Evolutionary conservation across 2,888 invertebrate genomes (phyloP).

Genomic region (Brachycybe producta): DNA sequence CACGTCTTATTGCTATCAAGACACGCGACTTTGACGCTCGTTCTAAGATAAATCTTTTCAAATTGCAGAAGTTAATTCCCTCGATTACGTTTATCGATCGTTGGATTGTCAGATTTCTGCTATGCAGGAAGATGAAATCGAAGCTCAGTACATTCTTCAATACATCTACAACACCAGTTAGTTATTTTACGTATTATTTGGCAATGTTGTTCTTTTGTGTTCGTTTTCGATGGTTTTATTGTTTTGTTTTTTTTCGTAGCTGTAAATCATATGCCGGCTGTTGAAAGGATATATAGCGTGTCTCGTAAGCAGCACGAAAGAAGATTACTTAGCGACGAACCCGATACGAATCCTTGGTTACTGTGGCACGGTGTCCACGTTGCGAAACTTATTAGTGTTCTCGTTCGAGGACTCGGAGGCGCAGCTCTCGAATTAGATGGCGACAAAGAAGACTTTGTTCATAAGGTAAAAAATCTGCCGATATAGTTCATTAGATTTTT

Average conservation of each 20-base stretch:
- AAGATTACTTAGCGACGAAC: conserved; percentile 12
- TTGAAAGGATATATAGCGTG: conserved; percentile 25
- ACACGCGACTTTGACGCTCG: not conserved
- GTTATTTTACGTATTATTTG: conserved; percentile 15
- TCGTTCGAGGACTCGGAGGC: conserved; percentile 37
- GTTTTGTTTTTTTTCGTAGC: conserved; percentile 5
- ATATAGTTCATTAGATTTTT: not conserved
- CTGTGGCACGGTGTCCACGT: conserved; percentile 41
- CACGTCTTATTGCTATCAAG: conserved; percentile 21
- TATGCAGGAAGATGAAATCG: conserved; percentile 32
- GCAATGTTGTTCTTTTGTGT: not conserved
- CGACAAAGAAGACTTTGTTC: conserved; percentile 15
- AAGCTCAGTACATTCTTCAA: conserved; percentile 39
- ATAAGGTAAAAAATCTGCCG: conserved; percentile 1
- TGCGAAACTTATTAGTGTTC: conserved; percentile 39
- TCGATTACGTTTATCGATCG: conserved; percentile 38
- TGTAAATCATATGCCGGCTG: conserved; percentile 17
- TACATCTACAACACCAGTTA: conserved; percentile 37
- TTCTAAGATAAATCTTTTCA: not conserved
- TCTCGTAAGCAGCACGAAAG: conserved; percentile 21
- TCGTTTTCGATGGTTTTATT: not conserved
- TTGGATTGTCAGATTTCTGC: conserved; percentile 33
- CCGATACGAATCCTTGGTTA: conserved; percentile 26
- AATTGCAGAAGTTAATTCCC: conserved; percentile 33
- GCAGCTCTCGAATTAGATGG: not conserved